Percentiles rank a stretch among this genome's conserved stretches.
phyloP scores from a whole-genome alignment of 2,113 vertebrate species.

The Peromyscus leucopus region DNA sequence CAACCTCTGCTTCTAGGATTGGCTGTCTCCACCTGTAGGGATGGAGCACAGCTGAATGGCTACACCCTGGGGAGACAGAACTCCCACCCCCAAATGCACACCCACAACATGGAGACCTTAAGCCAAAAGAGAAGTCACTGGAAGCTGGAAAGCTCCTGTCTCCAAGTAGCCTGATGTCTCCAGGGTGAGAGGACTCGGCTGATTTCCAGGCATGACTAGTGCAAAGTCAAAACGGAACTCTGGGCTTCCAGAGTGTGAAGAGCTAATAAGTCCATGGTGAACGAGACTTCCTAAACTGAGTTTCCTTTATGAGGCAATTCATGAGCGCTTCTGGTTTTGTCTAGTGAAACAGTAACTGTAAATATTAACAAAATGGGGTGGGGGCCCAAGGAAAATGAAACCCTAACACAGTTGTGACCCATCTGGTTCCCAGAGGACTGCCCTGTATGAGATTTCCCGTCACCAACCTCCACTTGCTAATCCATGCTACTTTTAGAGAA shows the following conservation, averaged over 20 bases:
- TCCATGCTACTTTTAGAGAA: constrained; percentile 31
- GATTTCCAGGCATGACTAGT: constrained; percentile 4
- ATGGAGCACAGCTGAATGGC: not conserved
- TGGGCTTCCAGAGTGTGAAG: constrained; percentile 62
- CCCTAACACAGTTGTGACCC: not conserved
- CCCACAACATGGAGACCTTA: not conserved
- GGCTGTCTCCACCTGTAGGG: not conserved
- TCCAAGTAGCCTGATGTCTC: constrained; percentile 35
- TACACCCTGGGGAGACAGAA: not conserved
- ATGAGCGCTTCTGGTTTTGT: constrained; percentile 65
- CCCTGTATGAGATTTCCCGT: not conserved
- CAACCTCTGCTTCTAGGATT: not conserved
- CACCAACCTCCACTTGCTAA: not conserved
- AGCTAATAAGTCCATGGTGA: constrained; percentile 73
- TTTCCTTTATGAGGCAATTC: constrained; percentile 75
- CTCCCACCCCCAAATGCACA: not conserved
- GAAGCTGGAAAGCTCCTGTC: constrained; percentile 4
- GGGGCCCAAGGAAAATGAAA: not conserved
- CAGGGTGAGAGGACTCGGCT: constrained; percentile 46
- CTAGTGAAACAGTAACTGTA: constrained; percentile 43
- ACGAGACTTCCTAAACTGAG: constrained; percentile 75
- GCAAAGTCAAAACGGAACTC: constrained; percentile 63
- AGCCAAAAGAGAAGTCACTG: constrained; percentile 19
- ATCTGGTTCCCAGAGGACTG: not conserved
- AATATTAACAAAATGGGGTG: constrained; percentile 73